These are phyloP conservation scores for Corythucha ciliata DNA, from an alignment of 2,888 invertebrate species.

Conservation along the genomic window DNA sequence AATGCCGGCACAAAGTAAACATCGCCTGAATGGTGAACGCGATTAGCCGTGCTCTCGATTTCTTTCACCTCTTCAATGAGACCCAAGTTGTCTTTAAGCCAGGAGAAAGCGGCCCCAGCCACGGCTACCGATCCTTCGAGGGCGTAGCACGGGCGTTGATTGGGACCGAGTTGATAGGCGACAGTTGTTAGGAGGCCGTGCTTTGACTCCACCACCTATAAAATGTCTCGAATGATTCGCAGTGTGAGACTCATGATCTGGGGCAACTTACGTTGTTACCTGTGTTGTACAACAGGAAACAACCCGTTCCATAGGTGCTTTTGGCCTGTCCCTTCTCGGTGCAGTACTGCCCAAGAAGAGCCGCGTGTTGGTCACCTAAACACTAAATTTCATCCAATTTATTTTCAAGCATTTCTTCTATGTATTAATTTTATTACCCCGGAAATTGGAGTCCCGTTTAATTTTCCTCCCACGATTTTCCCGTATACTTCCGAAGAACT, in stretches of 20 bases:
- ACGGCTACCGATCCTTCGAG: slow-evolving; percentile 85
- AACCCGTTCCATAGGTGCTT: slow-evolving; percentile 91
- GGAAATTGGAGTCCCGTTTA: slow-evolving; percentile 74
- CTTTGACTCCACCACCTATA: slow-evolving; percentile 69
- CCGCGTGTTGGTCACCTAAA: slow-evolving; percentile 92
- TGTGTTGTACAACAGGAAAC: slow-evolving; percentile 90
- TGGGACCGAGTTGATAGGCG: slow-evolving; percentile 76
- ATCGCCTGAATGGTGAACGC: slow-evolving; percentile 57
- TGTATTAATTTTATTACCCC: slow-evolving; percentile 53
- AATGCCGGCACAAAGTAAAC: slow-evolving; percentile 97
- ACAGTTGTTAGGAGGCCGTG: slow-evolving; percentile 86
- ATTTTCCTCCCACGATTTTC: slow-evolving; percentile 59
- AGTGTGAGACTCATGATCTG: neutral
- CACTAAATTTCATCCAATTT: too few species aligned
- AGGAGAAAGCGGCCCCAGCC: slow-evolving; percentile 79
- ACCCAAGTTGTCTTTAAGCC: slow-evolving; percentile 80
- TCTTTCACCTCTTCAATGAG: slow-evolving; percentile 59
- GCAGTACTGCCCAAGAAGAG: slow-evolving; percentile 85
- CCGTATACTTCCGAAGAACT: slow-evolving; percentile 92
- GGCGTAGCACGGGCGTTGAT: slow-evolving; percentile 68
- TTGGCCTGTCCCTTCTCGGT: slow-evolving; percentile 81
- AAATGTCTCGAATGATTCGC: slow-evolving; percentile 28
- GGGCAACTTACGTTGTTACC: slow-evolving; percentile 52
- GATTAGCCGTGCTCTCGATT: slow-evolving; percentile 54
- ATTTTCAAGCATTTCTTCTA: neutral